Conservation (phyloP, 2,888 invertebrate genomes). For the Heteromurus nitidus region DNA sequence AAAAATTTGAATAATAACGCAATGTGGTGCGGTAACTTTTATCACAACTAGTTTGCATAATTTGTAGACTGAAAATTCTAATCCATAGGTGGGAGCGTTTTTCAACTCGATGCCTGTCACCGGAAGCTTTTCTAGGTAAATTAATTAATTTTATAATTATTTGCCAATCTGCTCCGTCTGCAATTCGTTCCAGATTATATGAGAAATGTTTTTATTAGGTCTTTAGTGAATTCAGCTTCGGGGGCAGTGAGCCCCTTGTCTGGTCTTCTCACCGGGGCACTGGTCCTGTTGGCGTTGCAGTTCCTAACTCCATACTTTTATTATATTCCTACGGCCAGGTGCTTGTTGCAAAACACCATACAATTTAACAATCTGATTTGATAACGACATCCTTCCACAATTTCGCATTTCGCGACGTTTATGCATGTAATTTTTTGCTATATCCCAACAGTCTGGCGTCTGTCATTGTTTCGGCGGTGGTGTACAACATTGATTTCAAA, state of each 20-base stretch:
- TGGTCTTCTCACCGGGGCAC: slow-evolving; percentile 86
- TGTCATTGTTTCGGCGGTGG: slow-evolving; percentile 90
- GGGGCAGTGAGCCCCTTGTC: slow-evolving; percentile 77
- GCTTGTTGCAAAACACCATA: neutral
- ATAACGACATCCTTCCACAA: no score
- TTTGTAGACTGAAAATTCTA: no score
- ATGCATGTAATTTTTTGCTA: no score
- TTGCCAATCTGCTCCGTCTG: slow-evolving; percentile 76
- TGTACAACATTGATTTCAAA: slow-evolving; percentile 79
- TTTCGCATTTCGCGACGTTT: no score
- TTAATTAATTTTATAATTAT: no score
- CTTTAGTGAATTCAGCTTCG: slow-evolving; percentile 77
- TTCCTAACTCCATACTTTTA: slow-evolving; percentile 92
- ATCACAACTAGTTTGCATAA: no score
- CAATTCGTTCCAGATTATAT: no score
- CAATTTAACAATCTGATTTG: no score
- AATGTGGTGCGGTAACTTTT: no score
- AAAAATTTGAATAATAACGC: no score
- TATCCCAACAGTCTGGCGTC: neutral
- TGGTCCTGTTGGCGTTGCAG: slow-evolving; percentile 87
- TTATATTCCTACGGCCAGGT: slow-evolving; percentile 87
- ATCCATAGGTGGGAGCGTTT: slow-evolving; percentile 75
- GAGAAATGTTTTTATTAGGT: slow-evolving; percentile 77
- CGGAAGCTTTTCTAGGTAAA: slow-evolving; percentile 74
- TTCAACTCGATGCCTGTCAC: slow-evolving; percentile 75